A percentile compares a stretch with the other conserved stretches of the same genome.
phyloP scores from a whole-genome alignment of 2,113 vertebrate species.

The Stegostoma tigrinum region DNA sequence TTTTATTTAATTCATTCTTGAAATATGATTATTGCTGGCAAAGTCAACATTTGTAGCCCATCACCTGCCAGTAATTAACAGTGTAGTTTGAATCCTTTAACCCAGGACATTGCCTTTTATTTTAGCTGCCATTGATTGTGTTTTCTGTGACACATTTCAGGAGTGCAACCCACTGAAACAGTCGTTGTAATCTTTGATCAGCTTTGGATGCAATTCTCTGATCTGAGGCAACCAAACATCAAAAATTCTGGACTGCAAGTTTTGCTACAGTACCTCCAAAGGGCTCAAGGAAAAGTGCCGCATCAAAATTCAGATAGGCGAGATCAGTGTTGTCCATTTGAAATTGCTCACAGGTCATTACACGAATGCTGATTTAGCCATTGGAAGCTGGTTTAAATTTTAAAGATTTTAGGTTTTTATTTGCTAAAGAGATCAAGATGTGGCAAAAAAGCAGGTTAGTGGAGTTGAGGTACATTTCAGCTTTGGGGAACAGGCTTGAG shows the following conservation, averaged over 20 bases:
- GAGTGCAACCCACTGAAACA: neutral
- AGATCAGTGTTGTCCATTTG: neutral
- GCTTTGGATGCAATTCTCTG: neutral
- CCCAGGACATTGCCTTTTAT: neutral
- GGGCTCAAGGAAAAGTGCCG: neutral
- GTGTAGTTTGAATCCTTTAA: too few species aligned
- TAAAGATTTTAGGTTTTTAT: too few species aligned
- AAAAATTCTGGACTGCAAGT: too few species aligned
- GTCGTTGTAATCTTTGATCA: neutral
- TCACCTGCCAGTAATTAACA: too few species aligned
- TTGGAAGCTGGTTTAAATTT: neutral
- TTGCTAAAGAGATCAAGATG: too few species aligned
- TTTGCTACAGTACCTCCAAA: too few species aligned
- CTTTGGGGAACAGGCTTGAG: neutral
- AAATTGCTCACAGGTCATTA: neutral
- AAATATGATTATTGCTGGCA: too few species aligned
- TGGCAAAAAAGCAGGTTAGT: too few species aligned
- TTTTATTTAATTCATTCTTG: too few species aligned
- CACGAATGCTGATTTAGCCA: neutral
- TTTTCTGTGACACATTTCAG: neutral
- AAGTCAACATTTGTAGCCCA: too few species aligned
- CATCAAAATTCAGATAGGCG: neutral
- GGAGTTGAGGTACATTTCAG: too few species aligned
- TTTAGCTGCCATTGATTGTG: neutral
- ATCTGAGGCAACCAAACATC: neutral